Base-by-base conservation (phyloP, 2,888 invertebrate species). In the Sipha maydis region DNA sequence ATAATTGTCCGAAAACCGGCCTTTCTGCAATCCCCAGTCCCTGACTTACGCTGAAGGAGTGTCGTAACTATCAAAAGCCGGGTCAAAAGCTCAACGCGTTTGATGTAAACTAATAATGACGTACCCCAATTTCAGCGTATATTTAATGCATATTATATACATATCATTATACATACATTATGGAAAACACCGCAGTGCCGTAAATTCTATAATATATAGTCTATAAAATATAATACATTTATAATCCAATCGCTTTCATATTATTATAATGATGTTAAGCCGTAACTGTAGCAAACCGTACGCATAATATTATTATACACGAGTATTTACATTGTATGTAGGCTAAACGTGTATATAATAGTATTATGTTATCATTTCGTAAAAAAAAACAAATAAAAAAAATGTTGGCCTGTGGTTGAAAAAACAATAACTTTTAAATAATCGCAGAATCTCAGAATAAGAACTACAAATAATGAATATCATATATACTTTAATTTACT, bases 71-170 rank as follows among this genome's bases (percentile, higher is more conserved):
- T 84, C 67, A 41, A 41, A 28, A n/a, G 48, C 3, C 41, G 76
- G 76, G 84, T 84, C 84, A 67, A 84, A 84, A 76, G 41, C 84
- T 38, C 41, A 61, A 76, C 84, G 76, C 76, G 76, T 84, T 84
- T 84, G 84, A 84, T 76, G 76, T 76, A 67, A 84, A 84, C 84
- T 76, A 76, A 84, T 84, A 84, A 76, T 41, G 76, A 84, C 84
- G 28, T 84, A 67, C 61, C 76, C 84, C 41, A 67, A 84, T 84
- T 84, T 76, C 3, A 41, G 67, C 41, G 75, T 73, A 61, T 48
- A 83, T 61, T 56, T 61, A 83, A n/a, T 69, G 69, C 28, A 83
- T 54, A 76, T 75, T n/a, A n/a, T 17, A 25, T n/a, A 48, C 28
- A 54, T 17, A 48, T 28, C 41, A 8, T 41, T 77, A 54, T 69